Evolutionary conservation across 2,888 invertebrate genomes (phyloP).

Genomic region (Eueremaeus valkanovi): DNA sequence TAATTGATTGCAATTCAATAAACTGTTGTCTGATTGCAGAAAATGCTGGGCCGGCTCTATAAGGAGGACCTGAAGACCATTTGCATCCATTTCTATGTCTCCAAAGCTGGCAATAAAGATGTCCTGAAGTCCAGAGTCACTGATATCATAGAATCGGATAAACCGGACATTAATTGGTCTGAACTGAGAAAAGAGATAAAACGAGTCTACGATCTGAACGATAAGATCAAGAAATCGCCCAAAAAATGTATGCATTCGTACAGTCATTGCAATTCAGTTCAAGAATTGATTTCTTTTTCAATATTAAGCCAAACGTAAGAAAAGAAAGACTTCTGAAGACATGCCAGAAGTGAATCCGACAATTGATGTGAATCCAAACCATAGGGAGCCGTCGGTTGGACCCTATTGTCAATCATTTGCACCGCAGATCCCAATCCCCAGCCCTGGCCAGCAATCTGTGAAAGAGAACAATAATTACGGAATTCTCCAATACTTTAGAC

Average conservation of each 20-base stretch:
- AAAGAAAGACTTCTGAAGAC: background rate
- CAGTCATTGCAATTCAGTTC: background rate
- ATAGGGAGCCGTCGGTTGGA: background rate
- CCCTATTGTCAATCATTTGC: background rate
- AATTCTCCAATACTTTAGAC: background rate
- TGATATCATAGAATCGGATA: too few species aligned
- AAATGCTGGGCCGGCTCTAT: too few species aligned
- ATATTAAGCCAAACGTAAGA: background rate
- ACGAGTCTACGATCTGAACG: background rate
- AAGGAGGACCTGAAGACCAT: too few species aligned
- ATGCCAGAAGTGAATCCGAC: background rate
- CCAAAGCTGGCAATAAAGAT: too few species aligned
- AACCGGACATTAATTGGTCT: background rate
- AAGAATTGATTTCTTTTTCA: background rate
- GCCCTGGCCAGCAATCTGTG: background rate
- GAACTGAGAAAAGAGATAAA: background rate
- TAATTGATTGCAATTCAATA: too few species aligned
- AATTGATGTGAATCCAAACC: background rate
- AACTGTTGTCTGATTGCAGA: too few species aligned
- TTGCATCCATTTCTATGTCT: too few species aligned
- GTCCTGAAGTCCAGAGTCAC: too few species aligned
- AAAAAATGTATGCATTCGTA: constrained; percentile 2
- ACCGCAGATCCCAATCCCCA: too few species aligned
- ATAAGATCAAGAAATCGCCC: constrained; percentile 2
- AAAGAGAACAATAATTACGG: background rate